phyloP scores from a whole-genome alignment of 1,140 invertebrate species.

The Drosophila micromelanica region DNA sequence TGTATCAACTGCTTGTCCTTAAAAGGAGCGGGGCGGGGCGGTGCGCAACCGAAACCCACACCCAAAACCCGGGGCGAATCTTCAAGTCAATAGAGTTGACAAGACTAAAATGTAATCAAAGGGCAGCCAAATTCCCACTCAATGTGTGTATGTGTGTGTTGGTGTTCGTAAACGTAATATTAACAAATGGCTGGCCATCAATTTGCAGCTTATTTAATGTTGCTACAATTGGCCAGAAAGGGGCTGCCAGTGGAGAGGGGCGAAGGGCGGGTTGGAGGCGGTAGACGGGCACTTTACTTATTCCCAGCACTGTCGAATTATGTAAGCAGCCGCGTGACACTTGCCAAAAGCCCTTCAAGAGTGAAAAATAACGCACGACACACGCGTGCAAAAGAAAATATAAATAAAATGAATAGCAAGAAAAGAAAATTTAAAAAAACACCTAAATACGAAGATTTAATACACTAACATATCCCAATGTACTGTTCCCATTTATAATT shows the following conservation, averaged over 20 bases:
- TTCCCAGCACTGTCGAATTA: constrained; percentile 72
- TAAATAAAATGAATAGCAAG: background rate
- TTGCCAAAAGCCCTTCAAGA: constrained; percentile 41
- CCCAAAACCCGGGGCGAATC: background rate
- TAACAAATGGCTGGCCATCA: constrained; percentile 79
- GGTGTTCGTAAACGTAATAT: constrained; percentile 60
- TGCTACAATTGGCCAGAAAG: constrained; percentile 53
- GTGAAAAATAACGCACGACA: constrained; percentile 53
- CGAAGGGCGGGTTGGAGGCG: too few species aligned
- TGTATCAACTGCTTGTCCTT: constrained; percentile 17
- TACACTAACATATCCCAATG: too few species aligned
- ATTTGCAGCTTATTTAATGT: constrained; percentile 80
- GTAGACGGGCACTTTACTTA: constrained; percentile 49
- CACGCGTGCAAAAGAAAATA: constrained; percentile 13
- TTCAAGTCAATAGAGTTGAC: constrained; percentile 34
- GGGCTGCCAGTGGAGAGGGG: background rate
- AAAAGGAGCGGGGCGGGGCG: constrained; percentile 18
- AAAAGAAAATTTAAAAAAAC: background rate
- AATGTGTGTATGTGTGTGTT: constrained; percentile 5
- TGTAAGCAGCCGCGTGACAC: constrained; percentile 54
- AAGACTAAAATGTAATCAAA: constrained; percentile 65
- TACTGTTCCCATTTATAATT: too few species aligned
- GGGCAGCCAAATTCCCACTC: constrained; percentile 41
- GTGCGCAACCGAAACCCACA: background rate
- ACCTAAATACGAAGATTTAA: too few species aligned